phyloP scores from a whole-genome alignment of 1,140 invertebrate genomes.

The roundworm (Caenorhabditis elegans) region WBcel235 BX284603.4:9500001-9500500 shows the following conservation, averaged over 20 bases:
- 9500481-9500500: slow-evolving; percentile 4
- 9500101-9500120: too few relatives aligned
- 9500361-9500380: too few relatives aligned
- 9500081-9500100: too few relatives aligned
- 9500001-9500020: too few relatives aligned
- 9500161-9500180: not conserved
- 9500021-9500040: too few relatives aligned
- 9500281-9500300: too few relatives aligned
- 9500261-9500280: too few relatives aligned
- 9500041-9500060: too few relatives aligned
- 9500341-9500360: not conserved
- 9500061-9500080: too few relatives aligned
- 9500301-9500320: slow-evolving; percentile 21
- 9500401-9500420: slow-evolving; percentile 7
- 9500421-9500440: not conserved
- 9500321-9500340: not conserved
- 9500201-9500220: not conserved
- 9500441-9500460: not conserved
- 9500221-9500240: too few relatives aligned
- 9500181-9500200: not conserved
- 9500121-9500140: too few relatives aligned
- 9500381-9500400: not conserved
- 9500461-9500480: slow-evolving; percentile 14
- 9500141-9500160: slow-evolving; percentile 1
- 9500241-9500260: too few relatives aligned